Base-by-base conservation (phyloP, 2,113 vertebrate species). In the Varanus komodoensis region DNA sequence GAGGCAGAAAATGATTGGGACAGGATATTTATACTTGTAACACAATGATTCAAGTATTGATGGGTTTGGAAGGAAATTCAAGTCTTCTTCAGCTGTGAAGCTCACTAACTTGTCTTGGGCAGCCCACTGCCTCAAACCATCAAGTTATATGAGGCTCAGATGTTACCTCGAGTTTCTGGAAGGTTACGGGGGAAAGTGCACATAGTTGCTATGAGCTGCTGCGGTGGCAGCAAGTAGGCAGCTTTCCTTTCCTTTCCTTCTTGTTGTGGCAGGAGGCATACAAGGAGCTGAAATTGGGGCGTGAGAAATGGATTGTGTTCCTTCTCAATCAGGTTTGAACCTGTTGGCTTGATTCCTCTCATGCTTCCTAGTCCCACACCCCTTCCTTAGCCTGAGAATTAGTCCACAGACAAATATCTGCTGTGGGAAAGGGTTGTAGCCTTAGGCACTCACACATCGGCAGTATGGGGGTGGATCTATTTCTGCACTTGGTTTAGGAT, bases 291-390 rank as follows among this genome's bases (percentile, higher is more conserved):
- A n/a, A 34, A 73, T 1, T 7, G 44, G 52, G 52, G 80, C 57
- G 80, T 73, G 80, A 44, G n/a, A 82, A 73, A 61, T n/a, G 32
- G 34, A 5, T 57, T 19, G n/a, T 3, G 27, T 74, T 69, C 52
- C 69, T 74, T 73, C n/a, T 61, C 44, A 34, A 81, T 88, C 87
- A 82, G 67, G 78, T 88, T 88, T 54, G 23, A 82, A 88, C 87
- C 48, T 89, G 79, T 34, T 54, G 29, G 8, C 27, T 75, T 34
- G 8, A 25, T 74, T 23, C 48, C 52, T 48, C 34, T 19, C 64
- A 9, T 32, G 6, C 32, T 89, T 89, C 80, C 69, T 82, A 74
- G 79, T 69, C 68, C 78, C 78, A 73, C 87, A 15, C 68, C 87
- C 52, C 38, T 71, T 75, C 71, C 80, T 89, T 38, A 64, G 80